Evolutionary conservation across 2,888 invertebrate species (phyloP).

Genomic region (Ophion obscuratus): DNA sequence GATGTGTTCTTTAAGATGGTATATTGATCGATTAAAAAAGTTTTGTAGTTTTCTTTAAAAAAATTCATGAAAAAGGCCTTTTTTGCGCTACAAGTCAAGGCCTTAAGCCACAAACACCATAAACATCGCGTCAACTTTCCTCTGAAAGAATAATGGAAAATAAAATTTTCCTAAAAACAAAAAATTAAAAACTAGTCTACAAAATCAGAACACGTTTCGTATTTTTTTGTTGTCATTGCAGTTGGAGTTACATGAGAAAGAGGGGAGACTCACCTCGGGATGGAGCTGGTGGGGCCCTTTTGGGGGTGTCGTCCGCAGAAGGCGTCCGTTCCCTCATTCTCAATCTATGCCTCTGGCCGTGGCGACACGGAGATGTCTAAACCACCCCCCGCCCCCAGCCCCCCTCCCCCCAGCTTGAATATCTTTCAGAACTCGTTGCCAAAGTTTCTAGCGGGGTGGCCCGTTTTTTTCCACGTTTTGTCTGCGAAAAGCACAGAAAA

Average conservation of each 20-base stretch:
- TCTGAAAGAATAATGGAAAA: not conserved
- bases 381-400: constrained; percentile 14
- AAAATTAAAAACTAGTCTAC: not conserved
- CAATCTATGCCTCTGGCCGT: constrained; percentile 62
- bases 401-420: constrained; percentile 7
- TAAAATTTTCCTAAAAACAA: not conserved
- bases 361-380: constrained; percentile 28
- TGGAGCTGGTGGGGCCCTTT: constrained; percentile 82
- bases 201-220: not conserved
- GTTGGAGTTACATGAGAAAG: not conserved
- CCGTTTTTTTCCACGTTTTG: constrained; percentile 71
- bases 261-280: constrained; percentile 79
- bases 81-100: too few species aligned
- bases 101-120: too few species aligned
- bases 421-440: constrained; percentile 74
- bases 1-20: too few species aligned
- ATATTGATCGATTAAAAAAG: too few species aligned
- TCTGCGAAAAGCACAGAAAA: constrained; percentile 74
- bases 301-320: constrained; percentile 83
- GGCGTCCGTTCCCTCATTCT: constrained; percentile 83
- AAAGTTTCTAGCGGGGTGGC: constrained; percentile 75
- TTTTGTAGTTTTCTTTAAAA: too few species aligned
- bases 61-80: too few species aligned
- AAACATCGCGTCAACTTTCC: too few species aligned
- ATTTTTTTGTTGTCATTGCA: not conserved